Percentiles rank a stretch among this genome's conserved stretches.
Conservation (phyloP, 1,140 invertebrate genomes). For the Hyles euphorbiae region DNA sequence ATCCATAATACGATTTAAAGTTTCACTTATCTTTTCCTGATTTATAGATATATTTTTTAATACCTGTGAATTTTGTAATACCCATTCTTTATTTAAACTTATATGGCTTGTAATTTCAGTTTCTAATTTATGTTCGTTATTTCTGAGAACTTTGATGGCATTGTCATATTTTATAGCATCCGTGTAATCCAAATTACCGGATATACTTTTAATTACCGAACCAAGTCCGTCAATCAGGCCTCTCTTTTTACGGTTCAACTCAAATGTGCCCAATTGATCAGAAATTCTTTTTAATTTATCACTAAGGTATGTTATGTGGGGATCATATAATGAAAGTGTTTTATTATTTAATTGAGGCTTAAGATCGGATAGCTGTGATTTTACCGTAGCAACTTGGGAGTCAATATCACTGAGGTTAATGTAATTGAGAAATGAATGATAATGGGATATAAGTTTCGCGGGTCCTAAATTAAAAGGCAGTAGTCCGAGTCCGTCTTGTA, state of each 20-base stretch:
- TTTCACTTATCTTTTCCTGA: conserved; percentile 15
- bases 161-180: conserved; percentile 24
- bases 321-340: conserved; percentile 18
- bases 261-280: conserved; percentile 15
- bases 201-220: conserved; percentile 27
- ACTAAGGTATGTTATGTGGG: conserved; percentile 15
- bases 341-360: conserved; percentile 7
- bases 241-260: conserved; percentile 20
- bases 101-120: conserved; percentile 23
- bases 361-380: conserved; percentile 11
- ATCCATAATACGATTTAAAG: conserved; percentile 10
- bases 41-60: conserved; percentile 14
- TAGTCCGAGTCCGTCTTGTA: conserved; percentile 19
- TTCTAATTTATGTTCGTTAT: conserved; percentile 17
- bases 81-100: conserved; percentile 22
- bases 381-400: conserved; percentile 3
- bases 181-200: conserved; percentile 22
- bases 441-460: conserved; percentile 13
- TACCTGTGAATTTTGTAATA: conserved; percentile 13
- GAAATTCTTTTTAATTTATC: conserved; percentile 15
- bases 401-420: conserved; percentile 9
- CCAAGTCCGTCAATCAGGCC: conserved; percentile 25
- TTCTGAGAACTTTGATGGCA: conserved; percentile 16
- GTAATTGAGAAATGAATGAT: conserved; percentile 16
- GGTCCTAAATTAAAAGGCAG: conserved; percentile 17